These are phyloP conservation scores for Echinops telfairi DNA, from an alignment of 2,113 vertebrate species.

Conservation along the genomic window DNA sequence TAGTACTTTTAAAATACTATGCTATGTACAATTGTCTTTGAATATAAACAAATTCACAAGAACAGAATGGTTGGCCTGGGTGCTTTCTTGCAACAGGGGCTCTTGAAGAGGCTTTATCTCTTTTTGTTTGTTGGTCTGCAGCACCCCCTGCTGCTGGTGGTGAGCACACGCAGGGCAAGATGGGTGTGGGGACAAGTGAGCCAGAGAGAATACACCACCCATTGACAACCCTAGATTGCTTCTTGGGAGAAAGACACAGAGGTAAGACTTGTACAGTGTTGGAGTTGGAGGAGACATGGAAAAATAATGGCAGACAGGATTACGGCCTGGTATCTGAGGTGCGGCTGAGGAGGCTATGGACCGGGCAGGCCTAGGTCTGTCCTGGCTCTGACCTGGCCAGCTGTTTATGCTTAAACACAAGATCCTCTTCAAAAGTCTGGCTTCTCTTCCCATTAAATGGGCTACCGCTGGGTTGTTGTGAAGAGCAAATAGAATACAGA, in stretches of 20 bases:
- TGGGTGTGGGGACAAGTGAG: neutral
- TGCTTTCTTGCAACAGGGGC: neutral
- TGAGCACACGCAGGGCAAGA: neutral
- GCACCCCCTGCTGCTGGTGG: slow-evolving; percentile 55
- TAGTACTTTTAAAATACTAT: slow-evolving; percentile 17
- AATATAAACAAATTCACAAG: slow-evolving; percentile 19
- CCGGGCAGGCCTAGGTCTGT: neutral
- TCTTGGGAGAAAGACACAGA: neutral
- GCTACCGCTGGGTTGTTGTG: slow-evolving; percentile 53
- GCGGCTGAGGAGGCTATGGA: neutral
- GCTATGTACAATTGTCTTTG: neutral
- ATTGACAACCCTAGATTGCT: neutral
- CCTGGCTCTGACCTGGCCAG: neutral
- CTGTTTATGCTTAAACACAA: neutral
- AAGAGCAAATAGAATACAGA: slow-evolving; percentile 46
- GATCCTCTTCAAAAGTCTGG: slow-evolving; percentile 47
- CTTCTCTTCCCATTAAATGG: slow-evolving; percentile 47
- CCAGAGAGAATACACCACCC: no score
- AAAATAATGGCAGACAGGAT: neutral
- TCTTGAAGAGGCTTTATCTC: rapidly evolving
- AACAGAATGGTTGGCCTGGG: neutral
- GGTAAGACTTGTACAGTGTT: neutral
- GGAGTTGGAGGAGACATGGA: neutral
- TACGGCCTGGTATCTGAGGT: neutral
- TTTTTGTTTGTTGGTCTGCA: slow-evolving; percentile 1